Percentiles rank a stretch among this genome's conserved stretches.
Evolutionary conservation across 2,888 invertebrate genomes (phyloP).

Genomic region (Priapulus caudatus): DNA sequence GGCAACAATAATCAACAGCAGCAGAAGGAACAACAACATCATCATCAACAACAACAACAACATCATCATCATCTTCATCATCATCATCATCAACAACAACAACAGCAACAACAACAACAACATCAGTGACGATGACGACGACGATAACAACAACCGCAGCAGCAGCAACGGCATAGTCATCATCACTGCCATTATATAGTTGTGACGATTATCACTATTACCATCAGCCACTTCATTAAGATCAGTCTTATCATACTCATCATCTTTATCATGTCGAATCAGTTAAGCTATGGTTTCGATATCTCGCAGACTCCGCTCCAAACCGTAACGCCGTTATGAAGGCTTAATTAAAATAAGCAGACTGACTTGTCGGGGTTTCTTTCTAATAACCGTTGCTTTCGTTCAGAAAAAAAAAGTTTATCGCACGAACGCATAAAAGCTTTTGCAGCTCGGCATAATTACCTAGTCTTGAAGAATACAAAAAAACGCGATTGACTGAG

Average conservation of each 20-base stretch:
- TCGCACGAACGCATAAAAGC: too few relatives aligned
- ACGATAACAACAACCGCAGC: background rate
- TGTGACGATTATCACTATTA: background rate
- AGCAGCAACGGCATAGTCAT: background rate
- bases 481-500: too few relatives aligned
- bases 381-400: too few relatives aligned
- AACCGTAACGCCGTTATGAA: too few relatives aligned
- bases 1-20: background rate
- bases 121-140: background rate
- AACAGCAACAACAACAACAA: background rate
- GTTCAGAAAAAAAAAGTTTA: too few relatives aligned
- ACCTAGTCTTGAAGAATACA: too few relatives aligned
- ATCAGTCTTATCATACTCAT: background rate
- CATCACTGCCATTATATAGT: constrained; percentile 1
- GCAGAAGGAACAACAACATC: background rate
- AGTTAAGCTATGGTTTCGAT: too few relatives aligned
- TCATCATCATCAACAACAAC: background rate
- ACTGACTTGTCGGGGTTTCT: too few relatives aligned
- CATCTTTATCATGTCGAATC: background rate
- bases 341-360: too few relatives aligned
- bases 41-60: background rate
- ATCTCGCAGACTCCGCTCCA: too few relatives aligned
- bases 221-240: background rate
- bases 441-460: too few relatives aligned
- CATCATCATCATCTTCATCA: background rate